phyloP scores from a whole-genome alignment of 2,888 invertebrate genomes.

The Acrocyrtus sp. region DNA sequence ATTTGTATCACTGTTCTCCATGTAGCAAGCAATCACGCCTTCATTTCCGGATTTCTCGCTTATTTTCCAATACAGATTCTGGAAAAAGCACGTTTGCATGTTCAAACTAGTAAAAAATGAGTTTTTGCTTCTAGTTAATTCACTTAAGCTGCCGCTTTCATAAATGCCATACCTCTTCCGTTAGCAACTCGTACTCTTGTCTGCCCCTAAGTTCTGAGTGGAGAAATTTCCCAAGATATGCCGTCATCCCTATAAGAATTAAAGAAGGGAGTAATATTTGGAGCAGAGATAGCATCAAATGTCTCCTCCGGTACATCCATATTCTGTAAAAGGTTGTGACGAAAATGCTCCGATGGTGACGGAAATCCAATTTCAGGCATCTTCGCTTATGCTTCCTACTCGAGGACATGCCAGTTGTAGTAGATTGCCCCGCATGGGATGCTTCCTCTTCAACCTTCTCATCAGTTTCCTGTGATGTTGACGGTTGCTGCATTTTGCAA shows the following conservation, averaged over 20 bases:
- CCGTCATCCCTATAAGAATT: slow-evolving; percentile 21
- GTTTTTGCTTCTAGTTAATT: no score
- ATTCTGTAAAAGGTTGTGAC: slow-evolving; percentile 36
- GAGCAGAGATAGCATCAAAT: slow-evolving; percentile 9
- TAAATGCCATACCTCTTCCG: slow-evolving; percentile 26
- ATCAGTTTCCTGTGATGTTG: no score
- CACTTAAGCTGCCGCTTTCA: no score
- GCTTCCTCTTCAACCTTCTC: not conserved
- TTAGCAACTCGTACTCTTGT: not conserved
- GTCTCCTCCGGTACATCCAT: slow-evolving; percentile 32
- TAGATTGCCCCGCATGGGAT: not conserved
- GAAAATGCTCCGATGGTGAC: slow-evolving; percentile 16
- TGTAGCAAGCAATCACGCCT: not conserved
- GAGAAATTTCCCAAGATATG: slow-evolving; percentile 7
- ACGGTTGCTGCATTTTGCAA: no score
- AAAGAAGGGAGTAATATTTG: slow-evolving; percentile 32
- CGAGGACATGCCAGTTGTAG: not conserved
- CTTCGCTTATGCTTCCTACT: not conserved
- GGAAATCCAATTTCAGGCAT: slow-evolving; percentile 5
- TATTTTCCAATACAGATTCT: no score
- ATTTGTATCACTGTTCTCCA: slow-evolving; percentile 2
- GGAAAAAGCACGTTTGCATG: no score
- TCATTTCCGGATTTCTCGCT: not conserved
- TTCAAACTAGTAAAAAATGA: no score
- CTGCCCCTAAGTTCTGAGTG: not conserved